Percentiles rank a stretch among this genome's conserved stretches.
These are phyloP conservation scores for Malurus elegans DNA, from an alignment of 2,113 vertebrate species.

Conservation along the genomic window DNA sequence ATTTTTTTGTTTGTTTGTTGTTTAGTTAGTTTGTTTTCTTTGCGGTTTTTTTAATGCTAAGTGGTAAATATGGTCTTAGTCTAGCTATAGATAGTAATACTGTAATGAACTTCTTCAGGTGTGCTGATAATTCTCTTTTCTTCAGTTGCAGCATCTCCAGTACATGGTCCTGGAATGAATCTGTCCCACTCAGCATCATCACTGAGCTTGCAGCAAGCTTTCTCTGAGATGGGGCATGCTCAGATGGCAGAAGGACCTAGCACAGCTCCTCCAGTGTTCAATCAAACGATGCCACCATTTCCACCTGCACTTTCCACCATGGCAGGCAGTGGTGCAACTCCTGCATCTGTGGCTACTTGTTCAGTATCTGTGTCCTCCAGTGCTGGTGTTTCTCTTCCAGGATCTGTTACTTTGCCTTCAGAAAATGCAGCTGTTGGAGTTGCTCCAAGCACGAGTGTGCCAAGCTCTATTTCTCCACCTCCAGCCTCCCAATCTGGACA, in stretches of 20 bases:
- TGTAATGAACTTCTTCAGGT: neutral
- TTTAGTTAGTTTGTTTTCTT: too few relatives aligned
- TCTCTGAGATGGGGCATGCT: conserved; percentile 83
- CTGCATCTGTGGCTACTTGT: conserved; percentile 26
- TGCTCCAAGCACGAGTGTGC: conserved; percentile 40
- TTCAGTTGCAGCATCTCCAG: conserved; percentile 74
- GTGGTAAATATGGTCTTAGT: neutral
- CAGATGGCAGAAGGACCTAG: conserved; percentile 85
- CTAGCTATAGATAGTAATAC: neutral
- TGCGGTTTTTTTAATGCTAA: rapidly evolving
- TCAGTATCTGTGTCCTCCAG: conserved; percentile 54
- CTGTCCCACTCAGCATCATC: conserved; percentile 91
- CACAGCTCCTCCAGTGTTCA: conserved; percentile 90
- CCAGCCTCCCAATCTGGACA: conserved; percentile 59
- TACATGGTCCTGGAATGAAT: conserved; percentile 75
- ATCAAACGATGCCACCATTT: conserved; percentile 77
- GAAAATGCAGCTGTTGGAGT: conserved; percentile 57
- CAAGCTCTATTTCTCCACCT: conserved; percentile 68
- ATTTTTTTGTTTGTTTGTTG: too few relatives aligned
- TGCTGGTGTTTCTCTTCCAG: conserved; percentile 50
- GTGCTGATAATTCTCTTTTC: neutral
- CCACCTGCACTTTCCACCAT: conserved; percentile 51
- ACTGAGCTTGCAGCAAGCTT: conserved; percentile 90
- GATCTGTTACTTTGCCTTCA: conserved; percentile 59
- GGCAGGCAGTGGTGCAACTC: conserved; percentile 27